These are phyloP conservation scores for Artemia sinica DNA, from an alignment of 2,888 invertebrate species.

Conservation along the genomic window DNA sequence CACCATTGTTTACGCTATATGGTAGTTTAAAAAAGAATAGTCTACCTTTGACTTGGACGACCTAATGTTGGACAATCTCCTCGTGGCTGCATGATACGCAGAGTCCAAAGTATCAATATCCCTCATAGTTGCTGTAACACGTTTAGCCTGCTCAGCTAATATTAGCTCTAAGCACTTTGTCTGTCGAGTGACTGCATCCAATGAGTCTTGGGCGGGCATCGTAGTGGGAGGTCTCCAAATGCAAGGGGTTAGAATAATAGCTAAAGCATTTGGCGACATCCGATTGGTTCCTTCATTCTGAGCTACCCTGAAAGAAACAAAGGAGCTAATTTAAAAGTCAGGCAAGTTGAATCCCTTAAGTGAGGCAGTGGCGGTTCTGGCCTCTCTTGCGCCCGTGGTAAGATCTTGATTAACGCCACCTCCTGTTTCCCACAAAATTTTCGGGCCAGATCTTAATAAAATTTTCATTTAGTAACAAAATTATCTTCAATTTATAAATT, in stretches of 20 bases:
- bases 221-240: slow-evolving; percentile 69
- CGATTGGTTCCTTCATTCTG: slow-evolving; percentile 67
- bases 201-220: slow-evolving; percentile 74
- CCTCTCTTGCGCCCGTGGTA: too few species aligned
- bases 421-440: too few species aligned
- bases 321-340: background rate
- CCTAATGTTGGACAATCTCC: slow-evolving; percentile 55
- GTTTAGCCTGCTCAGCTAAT: slow-evolving; percentile 62
- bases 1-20: too few species aligned
- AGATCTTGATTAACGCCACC: too few species aligned
- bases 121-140: slow-evolving; percentile 64
- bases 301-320: slow-evolving; percentile 44
- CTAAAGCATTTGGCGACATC: slow-evolving; percentile 77
- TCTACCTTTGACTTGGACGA: slow-evolving; percentile 42
- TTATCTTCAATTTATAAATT: too few species aligned
- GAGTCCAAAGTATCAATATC: slow-evolving; percentile 78
- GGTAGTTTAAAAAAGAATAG: too few species aligned
- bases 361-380: too few species aligned
- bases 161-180: slow-evolving; percentile 79
- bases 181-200: slow-evolving; percentile 73
- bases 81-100: slow-evolving; percentile 66
- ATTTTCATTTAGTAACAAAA: too few species aligned
- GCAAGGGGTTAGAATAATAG: slow-evolving; percentile 88
- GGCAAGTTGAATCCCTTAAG: too few species aligned
- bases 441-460: too few species aligned